These are phyloP conservation scores for Rhabdomys dilectus DNA, from an alignment of 2,113 vertebrate genomes.

Conservation along the genomic window DNA sequence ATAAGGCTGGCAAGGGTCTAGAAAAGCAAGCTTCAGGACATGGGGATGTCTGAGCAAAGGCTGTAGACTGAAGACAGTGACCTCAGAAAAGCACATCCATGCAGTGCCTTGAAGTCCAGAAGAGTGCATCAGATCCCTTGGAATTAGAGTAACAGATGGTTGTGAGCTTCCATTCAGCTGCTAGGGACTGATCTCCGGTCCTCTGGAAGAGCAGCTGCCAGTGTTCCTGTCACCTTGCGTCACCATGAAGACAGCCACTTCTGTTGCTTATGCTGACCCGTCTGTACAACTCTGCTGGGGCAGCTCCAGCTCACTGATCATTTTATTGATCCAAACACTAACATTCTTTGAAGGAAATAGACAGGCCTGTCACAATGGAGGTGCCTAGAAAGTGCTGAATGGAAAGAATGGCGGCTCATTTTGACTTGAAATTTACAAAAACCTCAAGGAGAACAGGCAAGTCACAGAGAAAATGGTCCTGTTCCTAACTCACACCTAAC, in stretches of 20 bases:
- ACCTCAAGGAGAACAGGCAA: not conserved
- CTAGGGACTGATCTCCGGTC: not conserved
- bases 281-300: not conserved
- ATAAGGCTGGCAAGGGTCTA: not conserved
- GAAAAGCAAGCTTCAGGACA: not conserved
- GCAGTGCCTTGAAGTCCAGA: not conserved
- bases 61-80: not conserved
- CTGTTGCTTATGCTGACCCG: not conserved
- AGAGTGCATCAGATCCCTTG: not conserved
- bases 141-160: not conserved
- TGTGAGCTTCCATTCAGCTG: not conserved
- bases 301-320: not conserved
- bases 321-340: not conserved
- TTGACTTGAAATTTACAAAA: not conserved
- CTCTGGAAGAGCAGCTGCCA: not conserved
- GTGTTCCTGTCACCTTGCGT: not conserved
- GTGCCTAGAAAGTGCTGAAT: not conserved
- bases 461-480: not conserved
- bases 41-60: not conserved
- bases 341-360: not conserved
- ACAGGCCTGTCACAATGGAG: not conserved
- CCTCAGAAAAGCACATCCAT: not conserved
- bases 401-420: not conserved
- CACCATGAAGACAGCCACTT: not conserved
- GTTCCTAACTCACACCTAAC: not conserved